Evolutionary conservation across 2,113 vertebrate genomes (phyloP), one percentile per base, ranked within the genome.

Genomic region (Etia nguti): DNA sequence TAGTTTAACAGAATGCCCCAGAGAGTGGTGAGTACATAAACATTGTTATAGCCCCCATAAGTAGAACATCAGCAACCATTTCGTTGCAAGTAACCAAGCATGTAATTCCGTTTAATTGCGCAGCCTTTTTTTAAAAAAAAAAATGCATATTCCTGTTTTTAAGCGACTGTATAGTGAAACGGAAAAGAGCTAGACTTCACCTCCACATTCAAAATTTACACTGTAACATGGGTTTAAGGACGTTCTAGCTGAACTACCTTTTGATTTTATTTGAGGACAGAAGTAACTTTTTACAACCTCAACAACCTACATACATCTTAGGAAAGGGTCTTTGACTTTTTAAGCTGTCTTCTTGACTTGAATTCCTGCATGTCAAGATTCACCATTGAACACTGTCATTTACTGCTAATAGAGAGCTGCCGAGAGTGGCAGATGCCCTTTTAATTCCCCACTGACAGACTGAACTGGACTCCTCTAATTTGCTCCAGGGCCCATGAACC

Each of bases 361-460:
- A 57, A 52, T 50, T 79, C 5, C 46, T 52, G 31, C 31, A 41
- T 77, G 52, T 68, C 36, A 81, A 77, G 38, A 81, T 77, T 83
- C 43, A 55, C 59, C 90, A 87, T 60, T 36, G 56, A 54, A 0
- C 95, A 96, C 60, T 98, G 97, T 92, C 96, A 97, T 85, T 98
- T 84, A 97, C 96, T 7, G 96, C 93, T n/a, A 96, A 98, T 92
- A 96, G 97, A 46, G 95, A 96, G 1, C 92, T 97, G 31, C 97
- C 96, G 52, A 97, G 95, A 84, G 95, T 91, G 87, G 97, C 97
- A 54, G 96, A 97, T 1, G 97, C 96, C 7, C 96, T 98, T 89
- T 94, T 97, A 87, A 96, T 97, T 81, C 97, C 97, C 20, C 97
- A 97, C 90, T 95, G 96, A 90, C 96, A 97, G 80, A 98, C 97